Evolutionary conservation across 2,797 vertebrate species (phyloP).

Genomic region (Pseudochromis fuscus): DNA sequence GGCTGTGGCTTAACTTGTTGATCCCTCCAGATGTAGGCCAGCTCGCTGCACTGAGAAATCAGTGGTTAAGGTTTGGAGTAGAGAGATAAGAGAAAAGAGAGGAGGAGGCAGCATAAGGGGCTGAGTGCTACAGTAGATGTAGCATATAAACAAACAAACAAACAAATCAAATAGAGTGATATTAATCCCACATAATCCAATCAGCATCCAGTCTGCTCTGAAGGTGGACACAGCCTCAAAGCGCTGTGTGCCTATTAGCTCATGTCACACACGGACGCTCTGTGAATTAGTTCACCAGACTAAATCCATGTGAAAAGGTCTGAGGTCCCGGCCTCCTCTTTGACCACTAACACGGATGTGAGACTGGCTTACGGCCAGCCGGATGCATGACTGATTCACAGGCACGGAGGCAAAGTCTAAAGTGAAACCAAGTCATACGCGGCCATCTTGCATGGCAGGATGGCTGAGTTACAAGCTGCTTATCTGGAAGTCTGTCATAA

Average conservation of each 20-base stretch:
- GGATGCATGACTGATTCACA: slow-evolving; percentile 35
- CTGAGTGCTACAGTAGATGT: slow-evolving; percentile 28
- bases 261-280: slow-evolving; percentile 45
- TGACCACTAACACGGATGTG: slow-evolving; percentile 35
- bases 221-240: slow-evolving; percentile 60
- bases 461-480: slow-evolving; percentile 62
- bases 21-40: slow-evolving; percentile 81
- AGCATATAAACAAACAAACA: slow-evolving; percentile 55
- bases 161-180: slow-evolving; percentile 61
- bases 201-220: slow-evolving; percentile 56
- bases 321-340: slow-evolving; percentile 43
- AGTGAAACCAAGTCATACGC: slow-evolving; percentile 22
- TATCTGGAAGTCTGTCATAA: slow-evolving; percentile 67
- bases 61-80: slow-evolving; percentile 35
- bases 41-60: slow-evolving; percentile 38
- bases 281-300: slow-evolving; percentile 51
- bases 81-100: slow-evolving; percentile 26
- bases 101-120: background rate
- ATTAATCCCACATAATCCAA: slow-evolving; percentile 72
- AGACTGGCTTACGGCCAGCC: slow-evolving; percentile 43
- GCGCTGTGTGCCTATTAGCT: slow-evolving; percentile 27
- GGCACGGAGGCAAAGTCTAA: slow-evolving; percentile 51
- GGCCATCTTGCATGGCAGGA: slow-evolving; percentile 48
- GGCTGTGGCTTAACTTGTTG: slow-evolving; percentile 79
- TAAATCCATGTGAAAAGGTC: slow-evolving; percentile 56